These are phyloP conservation scores for Leptobrachium leishanense DNA, from an alignment of 2,113 vertebrate genomes.

Conservation along the genomic window DNA sequence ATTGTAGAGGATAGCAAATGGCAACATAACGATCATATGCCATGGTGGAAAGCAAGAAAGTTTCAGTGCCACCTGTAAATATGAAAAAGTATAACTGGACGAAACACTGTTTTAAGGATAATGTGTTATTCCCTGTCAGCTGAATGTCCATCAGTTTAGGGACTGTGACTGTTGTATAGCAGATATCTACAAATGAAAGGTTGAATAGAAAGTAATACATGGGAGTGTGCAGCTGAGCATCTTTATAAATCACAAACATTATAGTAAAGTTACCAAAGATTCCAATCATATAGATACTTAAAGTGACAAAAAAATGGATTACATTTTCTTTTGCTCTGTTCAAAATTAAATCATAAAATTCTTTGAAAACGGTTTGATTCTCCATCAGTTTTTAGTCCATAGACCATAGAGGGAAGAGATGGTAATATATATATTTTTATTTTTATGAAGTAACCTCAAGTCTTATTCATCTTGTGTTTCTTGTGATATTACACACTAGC, in stretches of 20 bases:
- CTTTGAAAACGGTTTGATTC: not conserved
- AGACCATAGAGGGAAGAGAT: no score
- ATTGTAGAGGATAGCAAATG: slow-evolving; percentile 34
- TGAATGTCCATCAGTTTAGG: slow-evolving; percentile 20
- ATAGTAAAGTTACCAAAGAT: not conserved
- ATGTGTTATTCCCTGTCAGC: not conserved
- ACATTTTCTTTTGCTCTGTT: not conserved
- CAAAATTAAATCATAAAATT: slow-evolving; percentile 14
- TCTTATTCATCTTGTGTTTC: no score
- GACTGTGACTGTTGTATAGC: slow-evolving; percentile 1
- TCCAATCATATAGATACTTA: not conserved
- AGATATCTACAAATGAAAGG: slow-evolving; percentile 23
- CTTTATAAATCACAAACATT: not conserved
- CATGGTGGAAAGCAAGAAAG: slow-evolving; percentile 7
- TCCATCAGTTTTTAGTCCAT: slow-evolving; percentile 1
- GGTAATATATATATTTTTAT: no score
- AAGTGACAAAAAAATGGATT: not conserved
- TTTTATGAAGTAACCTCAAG: no score
- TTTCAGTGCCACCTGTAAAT: slow-evolving; percentile 16
- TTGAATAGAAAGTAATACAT: slow-evolving; percentile 36
- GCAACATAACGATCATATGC: slow-evolving; percentile 39
- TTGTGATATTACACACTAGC: no score
- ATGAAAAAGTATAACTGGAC: slow-evolving; percentile 21
- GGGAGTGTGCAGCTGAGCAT: slow-evolving; percentile 1
- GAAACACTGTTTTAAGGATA: slow-evolving; percentile 8